Base-by-base conservation (phyloP, 2,888 invertebrate species). In the Gastrophysa polygoni region DNA sequence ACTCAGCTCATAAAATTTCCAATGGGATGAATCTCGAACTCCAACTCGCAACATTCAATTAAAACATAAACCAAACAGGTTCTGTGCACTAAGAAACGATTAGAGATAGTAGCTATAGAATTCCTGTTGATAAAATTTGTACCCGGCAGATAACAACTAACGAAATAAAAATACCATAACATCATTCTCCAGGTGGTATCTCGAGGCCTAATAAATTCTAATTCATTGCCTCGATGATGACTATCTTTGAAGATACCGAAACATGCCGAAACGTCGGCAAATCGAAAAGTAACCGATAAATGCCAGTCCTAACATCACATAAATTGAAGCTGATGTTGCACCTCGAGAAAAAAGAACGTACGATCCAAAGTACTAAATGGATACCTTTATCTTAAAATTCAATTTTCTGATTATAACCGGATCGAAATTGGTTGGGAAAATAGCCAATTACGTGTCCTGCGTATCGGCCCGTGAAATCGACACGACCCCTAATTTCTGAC, bases 391-490 rank as follows among this genome's bases (percentile, higher is more conserved):
- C 38, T 38, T 38, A 38, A 38, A 38, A 38, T 38, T 38, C 38
- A 38, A 38, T 38, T 38, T 38, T 14, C 38, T 14, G 38, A 38
- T 38, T 38, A 38, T 38, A 38, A 38, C n/a, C 38, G 14, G 7
- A 38, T 38, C 14, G 38, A 38, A 38, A 38, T 38, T 38, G 38
- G 38, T 38, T 38, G 38, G 38, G 38, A 38, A 38, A 38, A 38
- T 38, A 38, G 38, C 38, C 38, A 38, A 38, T 38, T 38, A 38
- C 38, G 38, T 14, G 38, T 38, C 38, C 6, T 38, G 38, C 11
- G 38, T 38, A 38, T 38, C 38, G 11, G 38, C 14, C 14, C 38
- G 14, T 14, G 14, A 14, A n/a, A 38, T 38, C 38, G 14, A 38
- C 38, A 38, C 38, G 38, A 38, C 4, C 38, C n/a, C 38, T 38